A percentile compares a stretch with the other conserved stretches of the same genome.
Evolutionary conservation across 2,888 invertebrate species (phyloP).

Genomic region (Beris chalybata): DNA sequence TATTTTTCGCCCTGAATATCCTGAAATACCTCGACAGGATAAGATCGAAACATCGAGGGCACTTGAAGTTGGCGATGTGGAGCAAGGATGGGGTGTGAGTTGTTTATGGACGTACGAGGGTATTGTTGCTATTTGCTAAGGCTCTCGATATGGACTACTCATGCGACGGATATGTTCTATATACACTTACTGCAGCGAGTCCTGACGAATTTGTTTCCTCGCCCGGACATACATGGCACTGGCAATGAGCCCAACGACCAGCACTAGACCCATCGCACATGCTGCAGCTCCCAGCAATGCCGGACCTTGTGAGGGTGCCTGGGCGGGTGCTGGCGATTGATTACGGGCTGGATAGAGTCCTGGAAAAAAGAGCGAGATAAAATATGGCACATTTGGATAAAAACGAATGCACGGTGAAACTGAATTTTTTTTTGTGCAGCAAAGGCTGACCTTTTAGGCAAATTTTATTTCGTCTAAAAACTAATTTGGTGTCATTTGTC

Average conservation of each 20-base stretch:
- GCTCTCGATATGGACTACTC: background rate
- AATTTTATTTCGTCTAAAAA: slow-evolving; percentile 84
- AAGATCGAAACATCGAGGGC: background rate
- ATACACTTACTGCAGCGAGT: slow-evolving; percentile 53
- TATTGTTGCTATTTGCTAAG: slow-evolving; percentile 10
- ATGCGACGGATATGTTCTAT: slow-evolving; percentile 3
- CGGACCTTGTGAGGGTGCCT: slow-evolving; percentile 65
- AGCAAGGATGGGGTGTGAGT: background rate
- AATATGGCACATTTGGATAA: background rate
- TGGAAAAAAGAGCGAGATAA: slow-evolving; percentile 39
- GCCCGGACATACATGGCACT: slow-evolving; percentile 57
- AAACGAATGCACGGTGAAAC: background rate
- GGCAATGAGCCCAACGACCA: slow-evolving; percentile 53
- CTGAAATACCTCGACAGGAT: slow-evolving; percentile 7
- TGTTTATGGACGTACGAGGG: slow-evolving; percentile 6
- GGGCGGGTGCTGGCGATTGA: slow-evolving; percentile 64
- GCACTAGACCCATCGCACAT: slow-evolving; percentile 67
- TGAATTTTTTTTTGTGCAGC: background rate
- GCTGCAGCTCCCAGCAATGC: slow-evolving; percentile 80
- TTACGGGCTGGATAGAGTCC: slow-evolving; percentile 57
- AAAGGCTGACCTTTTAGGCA: slow-evolving; percentile 70
- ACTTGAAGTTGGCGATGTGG: background rate
- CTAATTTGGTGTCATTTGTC: slow-evolving; percentile 72
- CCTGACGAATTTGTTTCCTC: slow-evolving; percentile 55
- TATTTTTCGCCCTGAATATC: slow-evolving; percentile 34